A percentile compares a stretch with the other conserved stretches of the same genome.
These are phyloP conservation scores for Sarotherodon lohbergeri DNA, from an alignment of 2,113 vertebrate genomes.

Conservation along the genomic window DNA sequence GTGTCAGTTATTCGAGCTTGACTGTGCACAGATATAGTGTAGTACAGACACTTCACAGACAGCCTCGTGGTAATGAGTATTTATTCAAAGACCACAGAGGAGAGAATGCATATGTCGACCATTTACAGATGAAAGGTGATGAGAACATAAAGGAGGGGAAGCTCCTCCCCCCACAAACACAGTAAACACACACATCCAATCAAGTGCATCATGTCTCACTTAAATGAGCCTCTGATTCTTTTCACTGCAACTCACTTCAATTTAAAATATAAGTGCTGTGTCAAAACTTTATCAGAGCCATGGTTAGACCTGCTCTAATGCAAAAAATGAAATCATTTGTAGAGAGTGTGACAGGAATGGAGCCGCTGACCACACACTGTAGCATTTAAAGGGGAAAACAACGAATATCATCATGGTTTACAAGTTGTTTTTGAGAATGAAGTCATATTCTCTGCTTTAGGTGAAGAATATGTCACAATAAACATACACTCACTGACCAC, in stretches of 20 bases:
- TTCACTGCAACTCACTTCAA: conserved; percentile 3
- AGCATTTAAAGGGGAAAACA: not conserved
- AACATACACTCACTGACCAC: not conserved
- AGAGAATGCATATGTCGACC: conserved; percentile 11
- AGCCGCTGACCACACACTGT: not conserved
- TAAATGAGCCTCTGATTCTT: not conserved
- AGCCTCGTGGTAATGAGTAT: not conserved
- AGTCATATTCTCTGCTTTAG: not conserved
- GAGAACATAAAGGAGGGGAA: not conserved
- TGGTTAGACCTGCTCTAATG: not conserved
- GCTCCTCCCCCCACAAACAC: not conserved
- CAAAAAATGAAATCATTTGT: not conserved
- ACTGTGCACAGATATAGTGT: not conserved
- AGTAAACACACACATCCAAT: conserved; percentile 1
- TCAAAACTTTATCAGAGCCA: not conserved
- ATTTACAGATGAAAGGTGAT: conserved; percentile 30
- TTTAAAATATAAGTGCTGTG: conserved; percentile 50
- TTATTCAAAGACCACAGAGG: conserved; percentile 51
- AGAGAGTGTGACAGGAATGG: not conserved
- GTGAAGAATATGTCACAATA: not conserved
- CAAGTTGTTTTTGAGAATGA: not conserved
- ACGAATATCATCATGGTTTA: not conserved
- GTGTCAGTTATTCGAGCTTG: fast-evolving
- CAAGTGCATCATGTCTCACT: not conserved
- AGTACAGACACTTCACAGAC: not conserved